Base-by-base conservation (phyloP, 2,113 vertebrate species). In the Aegithalos caudatus region DNA sequence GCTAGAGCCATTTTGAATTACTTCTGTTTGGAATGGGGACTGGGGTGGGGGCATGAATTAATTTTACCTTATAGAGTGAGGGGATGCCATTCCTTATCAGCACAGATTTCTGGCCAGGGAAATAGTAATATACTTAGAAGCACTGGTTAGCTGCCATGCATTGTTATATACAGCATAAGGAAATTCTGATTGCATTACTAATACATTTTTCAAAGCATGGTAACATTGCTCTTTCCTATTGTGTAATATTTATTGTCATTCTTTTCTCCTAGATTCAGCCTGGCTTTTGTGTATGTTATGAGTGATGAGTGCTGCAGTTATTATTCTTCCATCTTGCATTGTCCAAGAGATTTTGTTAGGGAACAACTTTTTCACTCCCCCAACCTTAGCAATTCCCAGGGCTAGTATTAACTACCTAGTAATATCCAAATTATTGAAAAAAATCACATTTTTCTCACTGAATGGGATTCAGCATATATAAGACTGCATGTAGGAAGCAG, bases 201-300 rank as follows among this genome's bases (percentile, higher is more conserved):
- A 81, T 66, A 51, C 67, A 70, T 93, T 97, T 95, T 92, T 95
- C 81, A 16, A 86, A 92, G 33, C 58, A 40, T 90, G 14, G 19
- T 51, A 92, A 66, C 7, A 4, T 51, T 93, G 28, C 22, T 94
- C 35, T 89, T 92, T 92, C 60, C 31, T 73, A 16, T 51, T 92
- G 38, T 80, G 35, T 76, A 84, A 19, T 90, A 90, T 79, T 95
- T 95, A 72, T 65, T 94, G 58, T 62, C n/a, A 50, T 90, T 93
- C 27, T 84, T 91, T 87, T 79, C 25, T 56, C 31, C 67, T 70
- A 54, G 22, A 90, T 87, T 82, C 44, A 92, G 50, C 20, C 73
- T 90, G n/a, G 19, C 73, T 92, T 94, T 87, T 88, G 22, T 88
- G 54, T 56, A 17, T 56, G 18, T 71, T 73, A 44, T 29, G 57